phyloP scores from a whole-genome alignment of 2,797 vertebrate species.

The Poecilia wingei region DNA sequence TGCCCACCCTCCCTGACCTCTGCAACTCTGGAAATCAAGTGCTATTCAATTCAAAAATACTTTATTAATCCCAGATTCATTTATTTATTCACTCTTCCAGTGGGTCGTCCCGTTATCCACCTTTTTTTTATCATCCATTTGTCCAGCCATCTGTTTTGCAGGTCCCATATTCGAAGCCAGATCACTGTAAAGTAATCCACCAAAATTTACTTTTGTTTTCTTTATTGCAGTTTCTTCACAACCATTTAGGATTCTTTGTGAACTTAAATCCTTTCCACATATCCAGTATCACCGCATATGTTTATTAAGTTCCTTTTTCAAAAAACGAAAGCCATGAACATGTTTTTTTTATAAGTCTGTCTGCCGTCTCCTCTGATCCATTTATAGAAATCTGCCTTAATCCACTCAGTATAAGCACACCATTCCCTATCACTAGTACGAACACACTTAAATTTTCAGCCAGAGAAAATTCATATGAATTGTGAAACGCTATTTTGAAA shows the following conservation, averaged over 20 bases:
- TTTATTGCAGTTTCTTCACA: background rate
- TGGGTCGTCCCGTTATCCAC: background rate
- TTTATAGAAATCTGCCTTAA: slow-evolving; percentile 48
- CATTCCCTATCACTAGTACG: slow-evolving; percentile 13
- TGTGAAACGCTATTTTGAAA: background rate
- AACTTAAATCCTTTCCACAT: slow-evolving; percentile 10
- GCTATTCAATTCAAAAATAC: background rate
- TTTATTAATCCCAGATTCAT: background rate
- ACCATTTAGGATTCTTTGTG: background rate
- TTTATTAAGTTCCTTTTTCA: slow-evolving; percentile 14
- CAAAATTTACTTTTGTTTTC: background rate
- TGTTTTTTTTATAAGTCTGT: slow-evolving; percentile 35
- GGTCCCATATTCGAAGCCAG: background rate
- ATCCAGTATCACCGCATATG: slow-evolving; percentile 5
- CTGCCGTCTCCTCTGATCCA: slow-evolving; percentile 39
- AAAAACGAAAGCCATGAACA: slow-evolving; percentile 21
- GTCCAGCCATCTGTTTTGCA: background rate
- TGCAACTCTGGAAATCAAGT: background rate
- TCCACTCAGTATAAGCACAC: slow-evolving; percentile 35
- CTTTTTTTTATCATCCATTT: background rate
- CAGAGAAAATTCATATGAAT: slow-evolving; percentile 2
- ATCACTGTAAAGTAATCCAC: background rate
- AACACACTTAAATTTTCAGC: slow-evolving; percentile 13
- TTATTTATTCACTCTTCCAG: too few species aligned
- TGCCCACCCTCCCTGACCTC: slow-evolving; percentile 10